Percentiles rank a stretch among this genome's conserved stretches.
Conservation (phyloP, 2,888 invertebrate genomes). For the Troides oblongomaculatus region DNA sequence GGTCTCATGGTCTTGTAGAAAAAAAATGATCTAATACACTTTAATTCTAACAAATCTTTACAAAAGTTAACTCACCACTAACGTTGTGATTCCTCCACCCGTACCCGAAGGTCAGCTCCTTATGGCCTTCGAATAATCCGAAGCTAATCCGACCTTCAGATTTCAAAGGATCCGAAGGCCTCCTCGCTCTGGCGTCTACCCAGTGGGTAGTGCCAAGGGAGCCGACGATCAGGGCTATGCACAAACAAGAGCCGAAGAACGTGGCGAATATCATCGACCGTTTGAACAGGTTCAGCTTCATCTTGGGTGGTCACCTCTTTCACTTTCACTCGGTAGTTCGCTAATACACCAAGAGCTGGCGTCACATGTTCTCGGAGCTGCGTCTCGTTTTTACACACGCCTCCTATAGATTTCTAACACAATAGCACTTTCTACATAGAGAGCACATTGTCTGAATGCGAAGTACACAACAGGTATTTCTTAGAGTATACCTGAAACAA, state of each 20-base stretch:
- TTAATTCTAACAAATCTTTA: neutral
- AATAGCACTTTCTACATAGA: constrained; percentile 45
- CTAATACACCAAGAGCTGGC: constrained; percentile 54
- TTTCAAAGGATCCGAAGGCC: constrained; percentile 82
- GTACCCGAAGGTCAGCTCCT: constrained; percentile 87
- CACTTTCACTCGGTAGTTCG: constrained; percentile 47
- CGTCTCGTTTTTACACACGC: constrained; percentile 42
- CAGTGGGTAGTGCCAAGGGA: constrained; percentile 92
- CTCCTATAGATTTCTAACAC: constrained; percentile 51
- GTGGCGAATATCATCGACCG: constrained; percentile 90
- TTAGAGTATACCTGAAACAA: neutral
- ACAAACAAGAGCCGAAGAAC: constrained; percentile 88
- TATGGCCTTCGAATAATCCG: constrained; percentile 92
- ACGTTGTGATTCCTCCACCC: constrained; percentile 88
- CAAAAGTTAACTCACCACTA: constrained; percentile 81
- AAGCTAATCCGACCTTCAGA: constrained; percentile 89
- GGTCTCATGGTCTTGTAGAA: too few species aligned
- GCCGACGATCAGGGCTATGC: constrained; percentile 88
- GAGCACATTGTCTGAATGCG: constrained; percentile 50
- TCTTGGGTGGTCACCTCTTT: constrained; percentile 45
- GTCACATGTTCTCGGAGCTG: constrained; percentile 51
- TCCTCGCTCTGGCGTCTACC: constrained; percentile 87
- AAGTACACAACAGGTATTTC: constrained; percentile 46
- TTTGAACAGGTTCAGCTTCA: constrained; percentile 85
- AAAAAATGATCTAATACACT: neutral